Base-by-base conservation (phyloP, 2,888 invertebrate genomes). In the Cetonia aurata region DNA sequence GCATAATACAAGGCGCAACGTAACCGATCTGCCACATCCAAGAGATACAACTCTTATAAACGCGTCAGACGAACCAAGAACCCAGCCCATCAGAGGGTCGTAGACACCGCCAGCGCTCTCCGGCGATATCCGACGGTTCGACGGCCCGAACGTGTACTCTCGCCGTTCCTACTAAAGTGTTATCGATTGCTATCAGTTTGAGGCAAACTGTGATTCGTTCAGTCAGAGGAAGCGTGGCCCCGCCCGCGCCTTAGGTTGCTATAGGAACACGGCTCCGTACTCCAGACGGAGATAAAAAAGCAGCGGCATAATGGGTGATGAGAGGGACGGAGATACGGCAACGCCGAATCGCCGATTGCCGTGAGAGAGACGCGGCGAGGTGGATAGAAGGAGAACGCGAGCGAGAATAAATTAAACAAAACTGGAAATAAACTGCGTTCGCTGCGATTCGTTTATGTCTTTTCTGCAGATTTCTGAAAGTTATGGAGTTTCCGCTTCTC, bases 121-220 rank as follows among this genome's bases (percentile, higher is more conserved):
- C 50, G 15, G 50, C 50, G 15, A 17, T 65, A 41, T 65, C 41
- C 62, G 50, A 50, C 50, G 46, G 50, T 50, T 33, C 46, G 25
- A 33, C 62, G 31, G 15, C 31, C 31, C 1, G 12, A 50, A 37
- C 37, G 10, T 52, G 13, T 17, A 65, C 46, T 50, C 50, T 8
- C 19, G 25, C 4, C 50, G 52, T 15, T 46, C 46, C 17, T 57
- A 65, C 62, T 75, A 76, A 79, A 77, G 80, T 81, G 81, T 84
- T 84, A 84, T 84, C 83, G 84, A 84, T 84, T 83, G 80, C 83
- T 82, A 83, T 84, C 83, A 83, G 82, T 83, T 84, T 83, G 83
- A 82, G 83, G 84, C 82, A 78, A 79, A 80, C 83, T 81, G 84
- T 84, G 84, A 84, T 84, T 84, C 84, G 84, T 82, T 81, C 83